Percentiles rank a stretch among this genome's conserved stretches.
Evolutionary conservation across 2,797 vertebrate species (phyloP).

Genomic region (Neoniphon sammara): DNA sequence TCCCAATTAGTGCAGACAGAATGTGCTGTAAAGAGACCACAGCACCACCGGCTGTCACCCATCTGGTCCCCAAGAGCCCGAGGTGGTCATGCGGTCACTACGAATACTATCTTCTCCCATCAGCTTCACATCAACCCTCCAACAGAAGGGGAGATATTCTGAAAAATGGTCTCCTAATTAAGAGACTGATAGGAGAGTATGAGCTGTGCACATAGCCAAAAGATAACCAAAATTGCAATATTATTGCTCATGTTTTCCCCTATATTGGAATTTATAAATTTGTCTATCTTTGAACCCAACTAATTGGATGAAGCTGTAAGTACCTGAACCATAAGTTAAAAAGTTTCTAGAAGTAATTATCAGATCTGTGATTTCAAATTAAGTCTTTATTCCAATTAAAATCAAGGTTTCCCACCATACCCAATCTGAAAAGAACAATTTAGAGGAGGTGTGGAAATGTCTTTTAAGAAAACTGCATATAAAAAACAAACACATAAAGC

Average conservation of each 20-base stretch:
- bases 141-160: slow-evolving; percentile 12
- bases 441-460: slow-evolving; percentile 24
- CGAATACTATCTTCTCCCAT: too few species aligned
- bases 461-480: slow-evolving; percentile 50
- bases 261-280: not conserved
- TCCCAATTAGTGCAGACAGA: too few species aligned
- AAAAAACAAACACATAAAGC: slow-evolving; percentile 55
- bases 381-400: slow-evolving; percentile 29
- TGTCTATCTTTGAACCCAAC: slow-evolving; percentile 6
- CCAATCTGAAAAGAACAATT: slow-evolving; percentile 8
- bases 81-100: too few species aligned
- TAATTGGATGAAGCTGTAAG: not conserved
- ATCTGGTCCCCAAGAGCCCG: too few species aligned
- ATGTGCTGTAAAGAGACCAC: too few species aligned
- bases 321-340: slow-evolving; percentile 7
- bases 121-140: not conserved
- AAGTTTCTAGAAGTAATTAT: not conserved
- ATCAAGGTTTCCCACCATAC: slow-evolving; percentile 43
- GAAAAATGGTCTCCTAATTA: slow-evolving; percentile 4
- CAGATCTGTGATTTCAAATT: slow-evolving; percentile 13
- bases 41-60: too few species aligned
- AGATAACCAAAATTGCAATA: not conserved
- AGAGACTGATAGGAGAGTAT: not conserved
- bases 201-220: not conserved
- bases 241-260: slow-evolving; percentile 7